These are phyloP conservation scores for Enoplolaimus lenunculus DNA, from an alignment of 2,888 invertebrate genomes.

Conservation along the genomic window DNA sequence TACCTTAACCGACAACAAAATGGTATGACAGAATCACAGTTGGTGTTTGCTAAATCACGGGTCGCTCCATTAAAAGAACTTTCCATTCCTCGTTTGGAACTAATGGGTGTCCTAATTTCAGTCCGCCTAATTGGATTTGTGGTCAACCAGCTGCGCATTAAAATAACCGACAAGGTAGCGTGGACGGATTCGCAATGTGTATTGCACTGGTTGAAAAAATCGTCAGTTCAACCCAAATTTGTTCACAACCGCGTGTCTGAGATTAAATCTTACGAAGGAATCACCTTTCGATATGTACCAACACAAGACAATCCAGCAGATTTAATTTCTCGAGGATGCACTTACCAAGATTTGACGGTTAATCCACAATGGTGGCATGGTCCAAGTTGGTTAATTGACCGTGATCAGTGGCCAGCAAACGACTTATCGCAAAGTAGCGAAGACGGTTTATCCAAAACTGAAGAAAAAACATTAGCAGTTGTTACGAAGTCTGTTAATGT, in stretches of 20 bases:
- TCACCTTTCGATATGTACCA: slow-evolving; percentile 28
- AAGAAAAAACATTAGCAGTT: neutral
- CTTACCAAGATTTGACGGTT: slow-evolving; percentile 20
- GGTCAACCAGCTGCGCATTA: slow-evolving; percentile 25
- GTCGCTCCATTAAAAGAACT: slow-evolving; percentile 28
- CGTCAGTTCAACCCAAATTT: slow-evolving; percentile 22
- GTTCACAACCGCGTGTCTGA: slow-evolving; percentile 29
- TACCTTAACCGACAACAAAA: neutral
- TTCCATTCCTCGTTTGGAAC: slow-evolving; percentile 26
- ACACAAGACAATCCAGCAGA: slow-evolving; percentile 33
- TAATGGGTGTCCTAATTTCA: neutral
- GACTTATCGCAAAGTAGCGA: neutral
- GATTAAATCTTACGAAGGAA: slow-evolving; percentile 25
- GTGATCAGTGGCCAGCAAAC: slow-evolving; percentile 10
- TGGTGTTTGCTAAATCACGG: slow-evolving; percentile 25
- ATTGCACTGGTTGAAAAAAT: slow-evolving; percentile 27
- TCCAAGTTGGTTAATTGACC: slow-evolving; percentile 27
- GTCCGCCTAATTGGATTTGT: slow-evolving; percentile 24
- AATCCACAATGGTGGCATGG: slow-evolving; percentile 29
- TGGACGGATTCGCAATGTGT: slow-evolving; percentile 27
- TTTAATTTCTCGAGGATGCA: slow-evolving; percentile 27
- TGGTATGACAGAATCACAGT: neutral
- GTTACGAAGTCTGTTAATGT: neutral
- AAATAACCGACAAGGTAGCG: slow-evolving; percentile 18
- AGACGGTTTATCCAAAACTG: neutral